Evolutionary conservation across 2,113 vertebrate species (phyloP).

Genomic region (Progne subis): DNA sequence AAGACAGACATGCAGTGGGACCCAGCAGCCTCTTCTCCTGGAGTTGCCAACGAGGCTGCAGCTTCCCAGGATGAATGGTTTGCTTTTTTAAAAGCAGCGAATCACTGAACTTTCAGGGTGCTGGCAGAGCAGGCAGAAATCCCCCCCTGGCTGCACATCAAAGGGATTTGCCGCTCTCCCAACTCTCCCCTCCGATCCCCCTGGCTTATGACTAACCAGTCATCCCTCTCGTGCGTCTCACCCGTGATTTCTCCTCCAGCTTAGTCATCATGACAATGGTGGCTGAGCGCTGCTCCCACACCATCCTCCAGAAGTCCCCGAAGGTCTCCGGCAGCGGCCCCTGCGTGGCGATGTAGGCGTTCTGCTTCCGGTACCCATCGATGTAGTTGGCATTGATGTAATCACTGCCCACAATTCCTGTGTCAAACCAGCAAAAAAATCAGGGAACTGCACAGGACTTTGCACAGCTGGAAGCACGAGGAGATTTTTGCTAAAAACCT

Average conservation of each 20-base stretch:
- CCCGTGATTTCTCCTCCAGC: slow-evolving; percentile 96
- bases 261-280: slow-evolving; percentile 99
- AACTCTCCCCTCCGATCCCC: slow-evolving; percentile 17
- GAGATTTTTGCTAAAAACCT: not conserved
- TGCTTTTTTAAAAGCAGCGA: not conserved
- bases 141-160: slow-evolving; percentile 21
- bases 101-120: slow-evolving; percentile 42
- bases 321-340: slow-evolving; percentile 95
- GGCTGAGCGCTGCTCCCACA: slow-evolving; percentile 96
- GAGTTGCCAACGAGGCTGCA: not conserved
- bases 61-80: not conserved
- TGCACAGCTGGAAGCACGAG: fast-evolving
- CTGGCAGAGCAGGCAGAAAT: slow-evolving; percentile 6
- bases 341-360: slow-evolving; percentile 97
- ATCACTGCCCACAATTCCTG: slow-evolving; percentile 94
- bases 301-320: slow-evolving; percentile 98
- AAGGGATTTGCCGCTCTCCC: slow-evolving; percentile 18
- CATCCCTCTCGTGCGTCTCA: slow-evolving; percentile 63
- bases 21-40: not conserved
- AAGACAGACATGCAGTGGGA: not conserved
- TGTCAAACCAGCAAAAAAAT: not conserved
- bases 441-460: not conserved
- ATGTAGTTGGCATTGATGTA: slow-evolving; percentile 99
- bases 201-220: slow-evolving; percentile 61
- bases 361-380: slow-evolving; percentile 97